Conservation (phyloP, 2,113 vertebrate species). For the Gallinago media region DNA sequence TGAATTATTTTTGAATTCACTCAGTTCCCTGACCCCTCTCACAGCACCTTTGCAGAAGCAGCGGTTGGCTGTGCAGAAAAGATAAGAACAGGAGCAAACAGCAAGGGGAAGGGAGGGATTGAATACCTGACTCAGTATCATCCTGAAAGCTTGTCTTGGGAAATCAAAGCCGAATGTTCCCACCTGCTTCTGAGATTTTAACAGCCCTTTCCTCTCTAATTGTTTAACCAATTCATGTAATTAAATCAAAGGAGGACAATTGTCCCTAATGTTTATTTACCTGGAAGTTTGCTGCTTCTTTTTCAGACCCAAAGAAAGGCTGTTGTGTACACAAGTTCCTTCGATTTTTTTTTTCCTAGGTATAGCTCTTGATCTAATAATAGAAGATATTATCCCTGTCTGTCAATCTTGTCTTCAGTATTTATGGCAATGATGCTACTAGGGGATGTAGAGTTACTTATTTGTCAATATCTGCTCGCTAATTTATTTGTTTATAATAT, state of each 20-base stretch:
- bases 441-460: slow-evolving; percentile 4
- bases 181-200: slow-evolving; percentile 40
- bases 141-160: not conserved
- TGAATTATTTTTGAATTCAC: not conserved
- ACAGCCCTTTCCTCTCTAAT: not conserved
- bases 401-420: not conserved
- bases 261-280: not conserved
- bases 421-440: not conserved
- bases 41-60: not conserved
- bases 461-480: slow-evolving; percentile 10
- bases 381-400: not conserved
- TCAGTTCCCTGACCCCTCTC: not conserved
- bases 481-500: slow-evolving; percentile 9
- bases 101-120: not conserved
- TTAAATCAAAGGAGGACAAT: not conserved
- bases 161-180: slow-evolving; percentile 32
- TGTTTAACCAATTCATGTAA: not conserved
- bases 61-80: not conserved
- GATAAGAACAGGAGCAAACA: not conserved
- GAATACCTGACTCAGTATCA: not conserved
- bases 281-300: not conserved
- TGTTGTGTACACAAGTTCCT: not conserved
- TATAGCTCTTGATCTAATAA: not conserved
- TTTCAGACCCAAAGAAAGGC: not conserved
- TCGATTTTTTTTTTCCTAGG: not conserved